These are phyloP conservation scores for Tetraodon nigroviridis DNA, from an alignment of 2,113 vertebrate species.

Conservation along the genomic window DNA sequence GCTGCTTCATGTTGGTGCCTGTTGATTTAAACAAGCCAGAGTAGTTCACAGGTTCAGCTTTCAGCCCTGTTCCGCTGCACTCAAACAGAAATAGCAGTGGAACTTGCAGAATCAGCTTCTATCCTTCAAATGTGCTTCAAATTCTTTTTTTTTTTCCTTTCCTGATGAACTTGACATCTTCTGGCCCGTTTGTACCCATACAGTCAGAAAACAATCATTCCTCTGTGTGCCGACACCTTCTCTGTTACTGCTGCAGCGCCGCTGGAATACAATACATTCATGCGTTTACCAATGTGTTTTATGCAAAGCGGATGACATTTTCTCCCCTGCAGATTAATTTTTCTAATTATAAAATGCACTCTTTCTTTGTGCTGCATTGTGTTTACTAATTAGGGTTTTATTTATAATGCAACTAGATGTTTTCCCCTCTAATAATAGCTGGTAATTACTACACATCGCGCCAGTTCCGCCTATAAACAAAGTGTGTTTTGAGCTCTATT, in stretches of 20 bases:
- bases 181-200: too few relatives aligned
- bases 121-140: too few relatives aligned
- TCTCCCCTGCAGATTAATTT: not conserved
- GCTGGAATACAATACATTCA: not conserved
- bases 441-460: conserved; percentile 2
- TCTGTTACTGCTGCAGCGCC: too few relatives aligned
- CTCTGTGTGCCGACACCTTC: too few relatives aligned
- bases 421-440: not conserved
- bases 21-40: too few relatives aligned
- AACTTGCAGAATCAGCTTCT: too few relatives aligned
- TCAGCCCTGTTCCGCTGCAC: too few relatives aligned
- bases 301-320: not conserved
- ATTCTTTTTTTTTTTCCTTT: too few relatives aligned
- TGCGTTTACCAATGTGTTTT: not conserved
- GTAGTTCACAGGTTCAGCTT: too few relatives aligned
- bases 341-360: not conserved
- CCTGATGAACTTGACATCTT: too few relatives aligned
- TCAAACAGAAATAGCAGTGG: too few relatives aligned
- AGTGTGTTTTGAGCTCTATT: not conserved
- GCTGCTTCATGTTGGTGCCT: too few relatives aligned
- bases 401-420: not conserved
- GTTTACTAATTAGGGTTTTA: conserved; percentile 4
- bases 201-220: not conserved
- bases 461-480: not conserved
- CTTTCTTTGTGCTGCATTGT: not conserved